Conservation (phyloP, 2,797 vertebrate genomes). For the Acridotheres tristis region DNA sequence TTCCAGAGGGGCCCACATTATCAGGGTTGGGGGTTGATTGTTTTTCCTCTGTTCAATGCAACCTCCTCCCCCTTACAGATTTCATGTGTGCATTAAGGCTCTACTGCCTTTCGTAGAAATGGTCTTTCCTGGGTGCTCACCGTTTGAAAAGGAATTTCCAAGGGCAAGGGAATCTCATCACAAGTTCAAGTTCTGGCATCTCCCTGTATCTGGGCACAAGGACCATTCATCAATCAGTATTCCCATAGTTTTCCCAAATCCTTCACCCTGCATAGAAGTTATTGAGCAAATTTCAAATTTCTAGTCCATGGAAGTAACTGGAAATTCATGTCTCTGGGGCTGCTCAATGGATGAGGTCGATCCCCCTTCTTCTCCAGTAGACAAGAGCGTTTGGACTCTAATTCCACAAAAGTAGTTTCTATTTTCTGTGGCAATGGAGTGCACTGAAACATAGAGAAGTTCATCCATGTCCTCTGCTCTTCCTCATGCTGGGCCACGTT, state of each 20-base stretch:
- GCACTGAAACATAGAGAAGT: not conserved
- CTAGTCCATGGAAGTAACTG: not conserved
- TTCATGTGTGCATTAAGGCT: not conserved
- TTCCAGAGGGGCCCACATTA: not conserved
- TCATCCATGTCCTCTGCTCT: not conserved
- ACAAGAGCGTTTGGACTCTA: not conserved
- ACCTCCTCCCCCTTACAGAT: not conserved
- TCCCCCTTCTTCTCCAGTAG: not conserved
- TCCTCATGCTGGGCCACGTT: not conserved
- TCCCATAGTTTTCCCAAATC: not conserved
- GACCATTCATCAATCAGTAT: not conserved
- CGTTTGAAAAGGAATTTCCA: not conserved
- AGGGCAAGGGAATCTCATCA: not conserved
- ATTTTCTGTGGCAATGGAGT: not conserved
- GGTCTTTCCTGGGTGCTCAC: not conserved
- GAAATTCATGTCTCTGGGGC: not conserved
- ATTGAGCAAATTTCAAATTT: not conserved
- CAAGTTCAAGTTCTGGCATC: not conserved
- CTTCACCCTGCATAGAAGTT: not conserved
- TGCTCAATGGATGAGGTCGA: not conserved
- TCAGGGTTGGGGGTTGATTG: not conserved
- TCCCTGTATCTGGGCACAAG: not conserved
- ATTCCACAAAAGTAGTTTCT: not conserved
- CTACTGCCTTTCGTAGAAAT: not conserved
- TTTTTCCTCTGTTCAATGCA: not conserved